Evolutionary conservation across 2,113 vertebrate genomes (phyloP).

Genomic region (Chinchilla lanigera): DNA sequence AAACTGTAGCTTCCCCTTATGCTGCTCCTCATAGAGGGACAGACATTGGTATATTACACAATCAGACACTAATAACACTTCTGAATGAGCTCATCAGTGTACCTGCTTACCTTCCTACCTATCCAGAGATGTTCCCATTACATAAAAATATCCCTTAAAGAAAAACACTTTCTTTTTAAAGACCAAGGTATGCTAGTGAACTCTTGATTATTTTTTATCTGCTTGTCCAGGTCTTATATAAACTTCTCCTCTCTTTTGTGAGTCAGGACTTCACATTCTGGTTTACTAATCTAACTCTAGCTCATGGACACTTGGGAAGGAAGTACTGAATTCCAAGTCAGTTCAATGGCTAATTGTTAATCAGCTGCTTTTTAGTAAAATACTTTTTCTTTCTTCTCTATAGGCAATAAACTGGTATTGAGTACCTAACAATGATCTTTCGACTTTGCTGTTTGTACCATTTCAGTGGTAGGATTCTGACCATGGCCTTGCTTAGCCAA

Average conservation of each 20-base stretch:
- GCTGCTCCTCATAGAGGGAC: not conserved
- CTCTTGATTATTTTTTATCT: not conserved
- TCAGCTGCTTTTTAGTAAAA: not conserved
- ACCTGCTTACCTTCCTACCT: not conserved
- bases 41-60: not conserved
- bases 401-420: not conserved
- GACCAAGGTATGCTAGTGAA: not conserved
- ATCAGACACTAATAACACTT: not conserved
- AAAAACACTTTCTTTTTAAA: not conserved
- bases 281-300: not conserved
- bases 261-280: not conserved
- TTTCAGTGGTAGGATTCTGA: conserved; percentile 12
- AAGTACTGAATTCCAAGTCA: not conserved
- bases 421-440: not conserved
- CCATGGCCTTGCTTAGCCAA: not conserved
- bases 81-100: not conserved
- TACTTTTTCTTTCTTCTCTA: not conserved
- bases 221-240: not conserved
- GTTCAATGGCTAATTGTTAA: not conserved
- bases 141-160: conserved; percentile 22
- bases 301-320: not conserved
- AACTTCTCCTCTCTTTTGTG: not conserved
- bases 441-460: not conserved
- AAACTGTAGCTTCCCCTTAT: not conserved
- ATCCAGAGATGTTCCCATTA: conserved; percentile 4